Base-by-base conservation (phyloP, 2,113 vertebrate species). In the Psephotus haematonotus region DNA sequence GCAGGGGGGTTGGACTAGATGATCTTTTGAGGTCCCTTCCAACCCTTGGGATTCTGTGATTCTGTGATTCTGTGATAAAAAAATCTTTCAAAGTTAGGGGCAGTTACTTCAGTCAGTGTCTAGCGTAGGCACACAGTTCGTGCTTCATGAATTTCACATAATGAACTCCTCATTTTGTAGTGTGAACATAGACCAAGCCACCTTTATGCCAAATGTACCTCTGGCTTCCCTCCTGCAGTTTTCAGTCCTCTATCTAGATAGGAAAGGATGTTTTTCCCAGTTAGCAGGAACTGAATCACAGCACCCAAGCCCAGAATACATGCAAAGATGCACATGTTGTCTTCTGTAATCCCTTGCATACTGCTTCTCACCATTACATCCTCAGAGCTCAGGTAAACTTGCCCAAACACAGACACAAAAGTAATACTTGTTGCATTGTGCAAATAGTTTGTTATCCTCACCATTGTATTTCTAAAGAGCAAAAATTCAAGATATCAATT, bases 281-380 rank as follows among this genome's bases (percentile, higher is more conserved):
- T 43, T 62, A 60, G 2, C 17, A 77, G 12, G 16, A 28, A 53
- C 22, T 52, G 31, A 53, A 49, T n/a, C 39, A 39, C 20, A 62
- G 28, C 13, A 39, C 6, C 12, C 7, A 10, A 79, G 3, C 4
- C 3, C 15, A 65, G 12, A n/a, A 85, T 8, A 1, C 9, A 4
- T 14, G 12, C 20, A 68, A 86, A 82, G 59, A 57, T 3, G 5
- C 16, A 31, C 7, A 7, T 0, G 0, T 43, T 41, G n/a, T 44
- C 8, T 68, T 63, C 17, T 60, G 17, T 33, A 72, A 43, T 78
- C 19, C 10, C 7, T 12, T 60, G 11, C 9, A 6, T n/a, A 72
- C 59, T 35, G 7, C 6, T 85, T 93, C 67, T 43, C 16, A 35
- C 14, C 20, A 28, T 39, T 57, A 17, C 27, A 57, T 50, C 4